Evolutionary conservation across 2,113 vertebrate genomes (phyloP).

Genomic region (Labeo catla): DNA sequence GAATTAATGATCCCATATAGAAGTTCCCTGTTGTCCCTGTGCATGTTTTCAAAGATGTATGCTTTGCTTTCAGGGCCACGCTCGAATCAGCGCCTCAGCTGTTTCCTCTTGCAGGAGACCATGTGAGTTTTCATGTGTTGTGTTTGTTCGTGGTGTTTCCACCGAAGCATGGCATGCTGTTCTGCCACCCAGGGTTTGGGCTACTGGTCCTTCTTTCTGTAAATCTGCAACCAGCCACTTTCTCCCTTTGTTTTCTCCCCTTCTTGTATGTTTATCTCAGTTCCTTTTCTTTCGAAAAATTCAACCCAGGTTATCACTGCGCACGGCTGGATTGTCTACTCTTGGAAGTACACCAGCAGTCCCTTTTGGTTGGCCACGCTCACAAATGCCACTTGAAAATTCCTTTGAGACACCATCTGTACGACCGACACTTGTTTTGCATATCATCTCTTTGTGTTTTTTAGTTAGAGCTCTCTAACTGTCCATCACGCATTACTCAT

Average conservation of each 20-base stretch:
- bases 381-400: conserved; percentile 35
- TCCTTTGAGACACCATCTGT: conserved; percentile 20
- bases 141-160: conserved; percentile 80
- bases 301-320: conserved; percentile 16
- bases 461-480: conserved; percentile 33
- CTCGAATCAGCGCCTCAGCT: conserved; percentile 72
- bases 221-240: background rate
- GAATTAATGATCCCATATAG: conserved; percentile 35
- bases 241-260: background rate
- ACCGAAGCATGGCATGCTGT: conserved; percentile 82
- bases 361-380: background rate
- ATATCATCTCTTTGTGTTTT: conserved; percentile 36
- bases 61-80: conserved; percentile 84
- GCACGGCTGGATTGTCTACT: background rate
- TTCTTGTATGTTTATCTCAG: background rate
- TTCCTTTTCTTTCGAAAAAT: background rate
- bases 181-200: conserved; percentile 21
- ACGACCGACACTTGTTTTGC: conserved; percentile 15
- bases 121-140: conserved; percentile 78
- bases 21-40: conserved; percentile 1
- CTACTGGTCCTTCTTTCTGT: conserved; percentile 26
- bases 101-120: conserved; percentile 77
- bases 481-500: conserved; percentile 36
- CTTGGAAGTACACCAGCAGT: conserved; percentile 14
- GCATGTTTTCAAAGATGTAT: conserved; percentile 71